These are phyloP conservation scores for Drosophila stalkeri DNA, from an alignment of 2,888 invertebrate species.

Conservation along the genomic window DNA sequence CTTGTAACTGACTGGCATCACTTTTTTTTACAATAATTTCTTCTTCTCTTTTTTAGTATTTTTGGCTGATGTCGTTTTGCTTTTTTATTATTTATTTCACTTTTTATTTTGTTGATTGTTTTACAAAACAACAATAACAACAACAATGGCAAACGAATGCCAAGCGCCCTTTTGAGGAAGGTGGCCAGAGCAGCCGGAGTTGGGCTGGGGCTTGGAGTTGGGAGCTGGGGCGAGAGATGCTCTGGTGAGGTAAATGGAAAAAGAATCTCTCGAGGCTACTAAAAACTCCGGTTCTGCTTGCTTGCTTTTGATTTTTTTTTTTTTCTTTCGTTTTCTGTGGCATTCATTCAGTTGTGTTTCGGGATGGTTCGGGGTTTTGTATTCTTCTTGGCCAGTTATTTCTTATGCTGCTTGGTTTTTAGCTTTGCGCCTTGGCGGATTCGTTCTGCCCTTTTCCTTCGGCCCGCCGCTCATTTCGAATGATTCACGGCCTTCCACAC, in stretches of 20 bases:
- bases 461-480: not conserved
- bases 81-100: conserved; percentile 64
- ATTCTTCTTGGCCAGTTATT: conserved; percentile 71
- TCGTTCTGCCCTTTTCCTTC: conserved; percentile 3
- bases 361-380: conserved; percentile 19
- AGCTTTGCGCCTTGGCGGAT: conserved; percentile 68
- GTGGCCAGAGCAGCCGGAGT: conserved; percentile 10
- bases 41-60: conserved; percentile 17
- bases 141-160: conserved; percentile 38
- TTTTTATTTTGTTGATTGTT: conserved; percentile 76
- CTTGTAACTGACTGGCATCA: conserved; percentile 30
- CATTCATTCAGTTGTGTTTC: conserved; percentile 35
- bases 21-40: conserved; percentile 25
- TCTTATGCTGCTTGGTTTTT: conserved; percentile 75
- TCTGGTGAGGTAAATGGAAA: conserved; percentile 46
- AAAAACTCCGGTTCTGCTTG: conserved; percentile 61
- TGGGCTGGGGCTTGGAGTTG: not conserved
- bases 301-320: conserved; percentile 16
- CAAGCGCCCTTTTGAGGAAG: conserved; percentile 26
- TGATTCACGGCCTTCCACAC: conserved; percentile 28
- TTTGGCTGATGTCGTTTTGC: conserved; percentile 50
- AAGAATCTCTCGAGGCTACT: conserved; percentile 78
- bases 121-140: conserved; percentile 62
- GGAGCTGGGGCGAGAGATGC: not conserved
- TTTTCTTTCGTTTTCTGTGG: conserved; percentile 19